Conservation (phyloP, 1,140 invertebrate species). For the Cardiocondyla obscurior region DNA sequence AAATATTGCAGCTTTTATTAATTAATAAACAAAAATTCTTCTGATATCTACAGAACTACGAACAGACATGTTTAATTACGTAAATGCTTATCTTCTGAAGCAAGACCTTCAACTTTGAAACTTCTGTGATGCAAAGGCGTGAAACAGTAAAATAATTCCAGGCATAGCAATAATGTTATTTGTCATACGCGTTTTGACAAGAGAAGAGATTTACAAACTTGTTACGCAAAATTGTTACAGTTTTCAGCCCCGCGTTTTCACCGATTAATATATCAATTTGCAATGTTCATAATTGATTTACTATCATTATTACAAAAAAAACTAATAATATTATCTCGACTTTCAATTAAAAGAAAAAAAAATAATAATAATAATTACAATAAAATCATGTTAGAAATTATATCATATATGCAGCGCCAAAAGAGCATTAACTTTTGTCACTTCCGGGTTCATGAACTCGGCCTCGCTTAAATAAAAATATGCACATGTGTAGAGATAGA, state of each 20-base stretch:
- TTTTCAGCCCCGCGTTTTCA: not conserved
- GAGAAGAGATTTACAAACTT: not conserved
- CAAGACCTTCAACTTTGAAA: not conserved
- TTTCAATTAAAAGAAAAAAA: not conserved
- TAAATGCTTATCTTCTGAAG: not conserved
- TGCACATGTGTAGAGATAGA: not conserved
- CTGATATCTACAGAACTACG: not conserved
- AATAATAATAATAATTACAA: not conserved
- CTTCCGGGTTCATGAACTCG: constrained; percentile 44
- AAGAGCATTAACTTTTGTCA: constrained; percentile 3
- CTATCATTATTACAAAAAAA: not conserved
- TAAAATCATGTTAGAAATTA: not conserved
- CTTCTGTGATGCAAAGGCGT: not conserved
- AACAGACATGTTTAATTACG: not conserved
- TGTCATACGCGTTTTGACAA: not conserved
- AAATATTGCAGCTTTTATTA: not conserved
- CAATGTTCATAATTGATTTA: not conserved
- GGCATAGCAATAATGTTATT: not conserved
- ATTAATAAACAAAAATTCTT: not conserved
- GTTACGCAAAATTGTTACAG: not conserved
- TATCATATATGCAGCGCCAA: not conserved
- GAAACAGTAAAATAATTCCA: not conserved
- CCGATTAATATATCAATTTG: not conserved
- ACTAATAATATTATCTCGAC: not conserved
- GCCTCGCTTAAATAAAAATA: not conserved